Evolutionary conservation across 2,797 vertebrate species (phyloP).

Genomic region (Xenops minutus): DNA sequence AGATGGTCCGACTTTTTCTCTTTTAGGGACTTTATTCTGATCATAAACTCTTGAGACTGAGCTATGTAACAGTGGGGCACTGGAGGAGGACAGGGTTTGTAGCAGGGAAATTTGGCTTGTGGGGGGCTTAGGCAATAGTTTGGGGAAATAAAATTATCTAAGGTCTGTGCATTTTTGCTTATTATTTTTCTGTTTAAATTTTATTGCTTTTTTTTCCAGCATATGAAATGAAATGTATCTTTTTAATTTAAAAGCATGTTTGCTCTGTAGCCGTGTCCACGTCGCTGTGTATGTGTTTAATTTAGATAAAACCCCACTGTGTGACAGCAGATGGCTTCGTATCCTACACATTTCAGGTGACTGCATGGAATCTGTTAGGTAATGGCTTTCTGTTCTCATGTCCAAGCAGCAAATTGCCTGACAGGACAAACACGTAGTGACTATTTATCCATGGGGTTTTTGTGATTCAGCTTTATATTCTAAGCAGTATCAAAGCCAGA

Average conservation of each 20-base stretch:
- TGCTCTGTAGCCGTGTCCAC: background rate
- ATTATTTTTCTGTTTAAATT: background rate
- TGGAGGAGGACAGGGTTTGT: background rate
- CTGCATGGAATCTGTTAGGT: background rate
- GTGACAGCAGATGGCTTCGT: fast-evolving
- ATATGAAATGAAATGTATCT: background rate
- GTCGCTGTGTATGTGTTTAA: background rate
- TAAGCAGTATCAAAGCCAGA: background rate
- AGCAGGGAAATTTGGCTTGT: background rate
- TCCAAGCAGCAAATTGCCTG: background rate
- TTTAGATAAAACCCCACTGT: background rate
- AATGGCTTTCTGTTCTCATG: background rate
- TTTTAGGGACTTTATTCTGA: background rate
- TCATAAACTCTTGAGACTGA: background rate
- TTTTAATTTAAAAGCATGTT: background rate
- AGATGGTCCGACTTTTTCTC: background rate
- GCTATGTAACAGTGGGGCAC: background rate
- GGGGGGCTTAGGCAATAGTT: background rate
- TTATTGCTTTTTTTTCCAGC: background rate
- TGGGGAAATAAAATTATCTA: background rate
- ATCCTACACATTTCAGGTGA: background rate
- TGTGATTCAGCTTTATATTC: background rate
- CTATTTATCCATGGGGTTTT: background rate
- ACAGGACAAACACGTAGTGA: background rate
- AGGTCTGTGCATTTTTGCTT: background rate